Conservation (phyloP, 2,113 vertebrate genomes). For the Phocoena sinus region DNA sequence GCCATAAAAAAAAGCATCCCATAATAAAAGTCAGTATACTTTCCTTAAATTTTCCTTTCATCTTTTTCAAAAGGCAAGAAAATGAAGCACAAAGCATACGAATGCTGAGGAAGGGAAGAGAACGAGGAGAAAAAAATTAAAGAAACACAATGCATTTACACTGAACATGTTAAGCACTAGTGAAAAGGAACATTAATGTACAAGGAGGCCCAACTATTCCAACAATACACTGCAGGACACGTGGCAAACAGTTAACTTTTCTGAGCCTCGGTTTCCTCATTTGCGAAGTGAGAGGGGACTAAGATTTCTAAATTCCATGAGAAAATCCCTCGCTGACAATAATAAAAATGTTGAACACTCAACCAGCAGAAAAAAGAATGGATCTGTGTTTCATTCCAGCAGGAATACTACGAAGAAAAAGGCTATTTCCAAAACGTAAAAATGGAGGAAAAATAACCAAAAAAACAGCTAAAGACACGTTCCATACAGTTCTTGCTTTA, state of each 20-base stretch:
- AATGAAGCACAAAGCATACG: background rate
- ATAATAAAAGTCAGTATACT: constrained; percentile 70
- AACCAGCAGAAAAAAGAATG: background rate
- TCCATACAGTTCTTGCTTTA: background rate
- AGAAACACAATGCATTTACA: background rate
- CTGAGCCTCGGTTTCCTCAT: background rate
- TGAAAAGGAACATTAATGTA: background rate
- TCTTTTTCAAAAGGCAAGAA: constrained; percentile 42
- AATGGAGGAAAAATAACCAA: background rate
- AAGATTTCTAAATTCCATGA: background rate
- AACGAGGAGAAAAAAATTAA: background rate
- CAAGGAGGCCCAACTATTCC: background rate
- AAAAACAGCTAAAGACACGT: background rate
- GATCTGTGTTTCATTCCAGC: background rate
- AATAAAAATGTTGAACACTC: background rate
- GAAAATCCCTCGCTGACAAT: background rate
- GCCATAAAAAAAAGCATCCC: constrained; percentile 77
- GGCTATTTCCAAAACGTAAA: background rate
- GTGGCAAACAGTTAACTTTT: fast-evolving
- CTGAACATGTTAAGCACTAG: background rate
- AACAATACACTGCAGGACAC: background rate
- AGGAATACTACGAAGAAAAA: background rate
- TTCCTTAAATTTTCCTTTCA: constrained; percentile 63
- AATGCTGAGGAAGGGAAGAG: constrained; percentile 4
- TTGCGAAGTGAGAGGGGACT: background rate